Base-by-base conservation (phyloP, 2,888 invertebrate species). In the Blastobasis adustella region DNA sequence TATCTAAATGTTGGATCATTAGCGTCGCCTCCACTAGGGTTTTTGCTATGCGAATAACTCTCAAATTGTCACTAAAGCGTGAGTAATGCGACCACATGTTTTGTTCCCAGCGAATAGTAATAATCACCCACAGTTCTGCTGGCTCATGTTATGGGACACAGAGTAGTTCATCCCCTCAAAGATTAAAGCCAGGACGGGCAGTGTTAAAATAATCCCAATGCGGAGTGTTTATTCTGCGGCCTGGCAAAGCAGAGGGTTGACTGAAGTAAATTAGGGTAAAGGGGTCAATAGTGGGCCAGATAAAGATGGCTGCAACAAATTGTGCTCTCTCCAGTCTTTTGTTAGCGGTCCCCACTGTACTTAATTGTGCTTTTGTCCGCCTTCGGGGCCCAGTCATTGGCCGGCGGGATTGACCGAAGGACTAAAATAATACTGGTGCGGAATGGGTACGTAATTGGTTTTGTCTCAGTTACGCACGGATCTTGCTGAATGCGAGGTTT, bases 251-350 rank as follows among this genome's bases (percentile, higher is more conserved):
- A 65, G 69, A 71, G 79, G 79, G 79, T 68, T 63, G 67, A 68
- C 68, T 62, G 72, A 72, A 73, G 73, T 77, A 79, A 81, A 85
- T 82, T 86, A 80, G 85, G 85, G 84, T 83, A 84, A 86, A 86
- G 81, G 79, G 87, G 87, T 88, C 87, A 86, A 79, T 82, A 83
- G 80, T 84, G 72, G 74, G 72, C 73, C 76, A 76, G 78, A 82
- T 84, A 84, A 82, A 87, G 85, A 85, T 82, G 82, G 81, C 85
- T 88, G 88, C 83, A 87, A 84, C 88, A 87, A 87, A 87, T 86
- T 82, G 84, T 82, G 73, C 71, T 74, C 80, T 79, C 79, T 74
- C 73, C 71, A 72, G 74, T 76, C 82, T 77, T 75, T 86, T 84
- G 84, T 86, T 83, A 83, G 76, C 78, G 73, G 73, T 67, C 84